Base-by-base conservation (phyloP, 2,797 vertebrate genomes). In the Molossus alvarezi region DNA sequence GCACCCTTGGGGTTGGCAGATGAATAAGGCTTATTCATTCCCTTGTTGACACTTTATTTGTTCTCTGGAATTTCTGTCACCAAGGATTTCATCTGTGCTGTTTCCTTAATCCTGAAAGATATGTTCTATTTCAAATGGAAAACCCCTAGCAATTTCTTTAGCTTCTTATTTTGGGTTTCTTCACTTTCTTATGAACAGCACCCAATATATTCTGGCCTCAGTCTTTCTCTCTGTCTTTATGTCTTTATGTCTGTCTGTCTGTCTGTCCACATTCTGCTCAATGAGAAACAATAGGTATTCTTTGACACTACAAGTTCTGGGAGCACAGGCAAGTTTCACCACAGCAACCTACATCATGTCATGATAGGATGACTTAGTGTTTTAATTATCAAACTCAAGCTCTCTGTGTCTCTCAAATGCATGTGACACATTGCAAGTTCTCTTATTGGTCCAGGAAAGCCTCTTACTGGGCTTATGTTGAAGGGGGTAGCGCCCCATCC, bases 31-130 rank as follows among this genome's bases (percentile, higher is more conserved):
- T n/a, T 13, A 11, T 6, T 88, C 9, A 10, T 65, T 75, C 18
- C n/a, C 18, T 33, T 71, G 11, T 10, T 51, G n/a, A 48, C 18
- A 48, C 2, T 53, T 84, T 17, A 55, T 75, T 95, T 65, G n/a
- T 57, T 80, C 37, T 84, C 60, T 51, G 45, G 55, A 76, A 12
- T 62, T 72, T 85, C 27, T 6, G 20, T 65, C 33, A 76, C 76
- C 41, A 41, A 86, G 21, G 45, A 67, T 9, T 45, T 93, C 14
- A 27, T 6, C 45, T 64, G 4, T 45, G 33, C 18, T 65, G 0
- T 82, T 84, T 41, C n/a, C 64, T 92, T 79, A 67, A 88, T 67
- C 12, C 60, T 93, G 57, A 88, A 94, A 57, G 41, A 53, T 11
- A 45, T 6, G 27, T 37, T 29, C n/a, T 33, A 37, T 48, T 65